Evolutionary conservation across 2,888 invertebrate species (phyloP), one percentile per base, ranked within the genome.

Genomic region (Drosophila pegasa): DNA sequence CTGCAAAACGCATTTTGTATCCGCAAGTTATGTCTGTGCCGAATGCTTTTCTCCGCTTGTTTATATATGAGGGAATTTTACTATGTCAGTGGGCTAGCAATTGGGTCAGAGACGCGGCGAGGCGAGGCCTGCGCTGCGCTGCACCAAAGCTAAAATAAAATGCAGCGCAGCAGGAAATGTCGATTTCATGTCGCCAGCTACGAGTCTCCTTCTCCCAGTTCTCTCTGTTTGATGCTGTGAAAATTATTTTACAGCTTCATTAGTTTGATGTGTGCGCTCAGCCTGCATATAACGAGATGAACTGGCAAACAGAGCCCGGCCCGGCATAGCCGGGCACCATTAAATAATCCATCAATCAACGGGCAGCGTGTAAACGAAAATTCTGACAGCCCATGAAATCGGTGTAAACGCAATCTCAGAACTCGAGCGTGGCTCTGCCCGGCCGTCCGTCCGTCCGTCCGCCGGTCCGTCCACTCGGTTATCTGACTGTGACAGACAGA

Each of bases 331-430:
- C 16, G 27, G 8, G 20, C 41, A 55, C 59, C 77, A 75, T 76
- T 75, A 76, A 71, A 50, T 47, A 45, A 82, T 87, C 87, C 78
- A 82, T 82, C 82, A 87, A 82, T 82, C 82, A 78, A 64, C 73
- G 61, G 62, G 76, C 70, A 62, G 72, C 54, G 79, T 78, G 79
- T 80, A 80, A 80, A 63, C 78, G 75, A 72, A 82, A 82, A 66
- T 71, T 80, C 80, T 82, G 86, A 87, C 88, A 82, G 75, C 78
- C 80, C 88, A 78, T 84, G 88, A 88, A 84, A 84, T 85, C 88
- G 45, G 71, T 78, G 73, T 81, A 79, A 84, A 55, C 74, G 77
- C 77, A 86, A 85, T 83, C 88, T 81, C 72, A 58, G 75, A 54
- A 14, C 18, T 18, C 47, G 47, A 47, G 47, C 47, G 57, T 48